A percentile compares a stretch with the other conserved stretches of the same genome.
Evolutionary conservation across 1,140 invertebrate species (phyloP).

Genomic region (Polyergus mexicanus): DNA sequence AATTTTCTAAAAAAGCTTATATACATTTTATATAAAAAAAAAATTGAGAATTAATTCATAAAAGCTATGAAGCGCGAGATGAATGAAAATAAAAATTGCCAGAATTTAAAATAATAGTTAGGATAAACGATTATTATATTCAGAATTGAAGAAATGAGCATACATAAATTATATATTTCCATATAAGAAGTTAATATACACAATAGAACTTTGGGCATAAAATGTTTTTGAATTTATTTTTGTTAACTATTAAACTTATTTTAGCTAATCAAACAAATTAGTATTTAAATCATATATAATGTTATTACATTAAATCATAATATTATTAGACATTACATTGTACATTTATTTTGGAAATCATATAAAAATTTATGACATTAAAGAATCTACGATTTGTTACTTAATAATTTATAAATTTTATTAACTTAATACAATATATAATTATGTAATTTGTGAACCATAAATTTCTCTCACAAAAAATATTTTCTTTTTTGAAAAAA

Average conservation of each 20-base stretch:
- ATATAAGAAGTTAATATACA: background rate
- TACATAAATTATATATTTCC: background rate
- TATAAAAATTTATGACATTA: background rate
- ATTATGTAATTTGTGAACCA: background rate
- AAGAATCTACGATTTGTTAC: background rate
- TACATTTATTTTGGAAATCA: background rate
- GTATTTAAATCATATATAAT: background rate
- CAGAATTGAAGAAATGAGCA: background rate
- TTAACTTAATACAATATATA: background rate
- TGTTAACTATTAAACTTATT: background rate
- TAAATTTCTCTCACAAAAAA: background rate
- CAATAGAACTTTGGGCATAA: background rate
- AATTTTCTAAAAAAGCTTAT: background rate
- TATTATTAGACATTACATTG: background rate
- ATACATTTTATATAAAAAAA: background rate
- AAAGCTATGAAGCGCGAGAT: background rate
- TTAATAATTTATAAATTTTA: background rate
- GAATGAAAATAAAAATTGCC: background rate
- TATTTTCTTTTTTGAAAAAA: background rate
- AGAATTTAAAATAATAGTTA: too few species aligned
- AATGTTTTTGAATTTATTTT: background rate
- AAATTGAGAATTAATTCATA: constrained; percentile 9
- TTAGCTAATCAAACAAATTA: background rate
- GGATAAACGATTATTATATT: background rate
- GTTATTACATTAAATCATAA: background rate